Evolutionary conservation across 2,888 invertebrate genomes (phyloP), one percentile per base, ranked within the genome.

Genomic region (Agapostemon virescens): DNA sequence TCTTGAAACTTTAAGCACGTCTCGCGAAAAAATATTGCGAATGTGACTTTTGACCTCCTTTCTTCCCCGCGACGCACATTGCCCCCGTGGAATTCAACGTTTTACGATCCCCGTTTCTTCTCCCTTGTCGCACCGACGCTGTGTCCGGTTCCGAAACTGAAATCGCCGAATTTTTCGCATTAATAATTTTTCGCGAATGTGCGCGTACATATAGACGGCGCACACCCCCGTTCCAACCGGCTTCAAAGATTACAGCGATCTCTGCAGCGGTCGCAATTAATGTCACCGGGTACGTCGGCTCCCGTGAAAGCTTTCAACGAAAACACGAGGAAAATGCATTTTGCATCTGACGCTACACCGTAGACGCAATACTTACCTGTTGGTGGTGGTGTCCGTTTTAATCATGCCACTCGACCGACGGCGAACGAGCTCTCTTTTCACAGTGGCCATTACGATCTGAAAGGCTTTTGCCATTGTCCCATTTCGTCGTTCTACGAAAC

Each of bases 1-100:
- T 80, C 73, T 80, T 79, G 80, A 69, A 80, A 79, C 69, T 80
- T 80, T 79, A 80, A 80, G 66, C 80, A 73, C 73, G 66, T 58
- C 26, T 30, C 63, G 66, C 33, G 73, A 80, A 73, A 69, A 79
- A 69, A 52, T 38, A 69, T 69, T 45, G 71, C 64, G 63, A 49
- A 30, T 58, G 69, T 36, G 79, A 79, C 79, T 79, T 55, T 20
- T 61, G 66, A 13, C 68, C 52, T 45, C 17, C 33, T 66, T 66
- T 45, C 73, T 40, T 64, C 13, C 26, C 55, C 49, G 72, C 36
- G 49, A 26, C 68, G 38, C 52, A 45, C 55, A 49, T 30, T 40
- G 1, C 71, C 38, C 3, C 69, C 55, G 42, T 4, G 67, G 52
- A 78, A 33, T 68, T 72, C 42, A 3, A 38, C 33, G 40, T 77